Conservation (phyloP, 2,113 vertebrate genomes). For the Apodemus sylvaticus region DNA sequence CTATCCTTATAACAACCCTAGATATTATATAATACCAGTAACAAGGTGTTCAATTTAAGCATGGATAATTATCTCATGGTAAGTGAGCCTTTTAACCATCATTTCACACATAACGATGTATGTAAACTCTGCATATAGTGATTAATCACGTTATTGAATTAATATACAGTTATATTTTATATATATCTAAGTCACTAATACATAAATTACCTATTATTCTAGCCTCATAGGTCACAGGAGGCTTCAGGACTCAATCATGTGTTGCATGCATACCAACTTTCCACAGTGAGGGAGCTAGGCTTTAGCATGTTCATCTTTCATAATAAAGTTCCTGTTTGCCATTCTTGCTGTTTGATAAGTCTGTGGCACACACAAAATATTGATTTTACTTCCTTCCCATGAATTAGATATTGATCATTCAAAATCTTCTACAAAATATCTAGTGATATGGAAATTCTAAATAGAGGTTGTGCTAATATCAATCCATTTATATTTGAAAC, state of each 20-base stretch:
- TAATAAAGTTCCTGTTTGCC: not conserved
- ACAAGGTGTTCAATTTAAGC: not conserved
- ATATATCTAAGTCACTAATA: not conserved
- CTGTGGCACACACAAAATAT: not conserved
- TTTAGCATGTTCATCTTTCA: not conserved
- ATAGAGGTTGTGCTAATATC: not conserved
- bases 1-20: not conserved
- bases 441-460: not conserved
- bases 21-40: not conserved
- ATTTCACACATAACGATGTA: not conserved
- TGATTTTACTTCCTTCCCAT: not conserved
- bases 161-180: not conserved
- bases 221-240: not conserved
- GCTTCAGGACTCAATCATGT: not conserved
- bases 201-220: not conserved
- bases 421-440: conserved; percentile 14
- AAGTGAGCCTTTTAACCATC: not conserved
- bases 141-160: not conserved
- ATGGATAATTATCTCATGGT: not conserved
- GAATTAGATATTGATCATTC: not conserved
- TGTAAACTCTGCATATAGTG: not conserved
- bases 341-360: not conserved
- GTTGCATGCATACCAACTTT: not conserved
- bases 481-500: not conserved
- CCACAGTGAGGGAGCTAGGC: not conserved